phyloP scores from a whole-genome alignment of 2,888 invertebrate species.

The Liopterus haemorrhoidalis region DNA sequence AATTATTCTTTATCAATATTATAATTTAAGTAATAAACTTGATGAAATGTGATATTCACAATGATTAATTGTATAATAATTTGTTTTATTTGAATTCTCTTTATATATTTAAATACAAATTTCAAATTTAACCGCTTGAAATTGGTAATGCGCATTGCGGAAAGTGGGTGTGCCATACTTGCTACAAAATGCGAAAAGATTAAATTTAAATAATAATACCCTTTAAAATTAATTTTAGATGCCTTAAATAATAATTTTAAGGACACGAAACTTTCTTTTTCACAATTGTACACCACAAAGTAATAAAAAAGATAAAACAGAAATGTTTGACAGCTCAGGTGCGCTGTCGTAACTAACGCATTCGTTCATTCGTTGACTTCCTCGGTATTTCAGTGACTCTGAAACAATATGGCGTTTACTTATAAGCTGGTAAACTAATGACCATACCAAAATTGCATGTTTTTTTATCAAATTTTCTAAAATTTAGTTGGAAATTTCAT shows the following conservation, averaged over 20 bases:
- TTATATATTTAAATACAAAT: no score
- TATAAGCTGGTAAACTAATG: constrained; percentile 18
- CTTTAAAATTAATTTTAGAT: no score
- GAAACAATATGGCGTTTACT: constrained; percentile 21
- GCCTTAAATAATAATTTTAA: no score
- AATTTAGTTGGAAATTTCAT: constrained; percentile 10
- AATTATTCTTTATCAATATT: constrained; percentile 3
- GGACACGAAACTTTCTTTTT: background rate
- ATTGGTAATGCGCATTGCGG: constrained; percentile 16
- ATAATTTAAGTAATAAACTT: background rate
- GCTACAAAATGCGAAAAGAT: constrained; percentile 1
- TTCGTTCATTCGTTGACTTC: constrained; percentile 20
- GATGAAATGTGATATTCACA: background rate
- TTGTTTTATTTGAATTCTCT: no score
- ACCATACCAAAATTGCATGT: constrained; percentile 18
- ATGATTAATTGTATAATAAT: no score
- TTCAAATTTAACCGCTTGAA: constrained; percentile 11
- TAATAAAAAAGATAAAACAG: constrained; percentile 16
- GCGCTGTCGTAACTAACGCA: constrained; percentile 12
- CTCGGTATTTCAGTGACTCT: constrained; percentile 13
- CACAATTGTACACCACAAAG: background rate
- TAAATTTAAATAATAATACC: background rate
- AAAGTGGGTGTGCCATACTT: constrained; percentile 19
- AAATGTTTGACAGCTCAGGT: constrained; percentile 15
- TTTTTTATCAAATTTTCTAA: constrained; percentile 8